Conservation (phyloP, 35 echinoderm and acorn worm genomes). For the Heliocidaris tuberculata region DNA sequence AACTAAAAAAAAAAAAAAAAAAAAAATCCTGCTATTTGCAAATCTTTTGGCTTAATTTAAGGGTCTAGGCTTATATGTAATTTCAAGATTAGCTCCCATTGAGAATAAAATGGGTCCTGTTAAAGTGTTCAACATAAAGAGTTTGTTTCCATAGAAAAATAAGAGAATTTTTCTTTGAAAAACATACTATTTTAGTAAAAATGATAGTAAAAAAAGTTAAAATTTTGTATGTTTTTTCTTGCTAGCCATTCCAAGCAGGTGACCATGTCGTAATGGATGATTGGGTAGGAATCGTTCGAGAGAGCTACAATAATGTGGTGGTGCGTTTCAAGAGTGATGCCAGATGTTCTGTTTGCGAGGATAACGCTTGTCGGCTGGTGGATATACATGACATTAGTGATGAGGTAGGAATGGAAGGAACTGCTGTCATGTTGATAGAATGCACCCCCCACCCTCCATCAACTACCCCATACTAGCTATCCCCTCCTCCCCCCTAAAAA, state of each 20-base stretch:
- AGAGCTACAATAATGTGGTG: constrained; percentile 59
- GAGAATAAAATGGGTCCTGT: too few relatives aligned
- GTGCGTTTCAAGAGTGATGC: constrained; percentile 84
- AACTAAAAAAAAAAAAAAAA: too few relatives aligned
- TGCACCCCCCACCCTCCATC: neutral
- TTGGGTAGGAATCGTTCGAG: constrained; percentile 83
- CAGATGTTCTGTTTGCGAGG: constrained; percentile 74
- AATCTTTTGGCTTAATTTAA: too few relatives aligned
- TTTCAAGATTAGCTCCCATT: too few relatives aligned
- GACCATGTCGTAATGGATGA: constrained; percentile 65
- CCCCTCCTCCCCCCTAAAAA: neutral
- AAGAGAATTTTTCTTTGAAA: too few relatives aligned
- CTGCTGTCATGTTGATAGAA: neutral
- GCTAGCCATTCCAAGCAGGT: constrained; percentile 44
- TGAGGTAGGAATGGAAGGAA: constrained; percentile 57
- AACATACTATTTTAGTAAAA: too few relatives aligned
- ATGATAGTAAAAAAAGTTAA: too few relatives aligned
- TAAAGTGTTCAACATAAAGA: too few relatives aligned
- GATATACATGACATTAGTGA: constrained; percentile 76
- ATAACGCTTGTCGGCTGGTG: constrained; percentile 73
- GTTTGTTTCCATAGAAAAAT: too few relatives aligned
- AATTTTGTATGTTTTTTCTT: neutral
- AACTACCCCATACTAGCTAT: neutral
- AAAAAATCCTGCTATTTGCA: too few relatives aligned
- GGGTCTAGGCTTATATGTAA: too few relatives aligned